phyloP scores from a whole-genome alignment of 2,888 invertebrate species.

The Sesamia inferens region DNA sequence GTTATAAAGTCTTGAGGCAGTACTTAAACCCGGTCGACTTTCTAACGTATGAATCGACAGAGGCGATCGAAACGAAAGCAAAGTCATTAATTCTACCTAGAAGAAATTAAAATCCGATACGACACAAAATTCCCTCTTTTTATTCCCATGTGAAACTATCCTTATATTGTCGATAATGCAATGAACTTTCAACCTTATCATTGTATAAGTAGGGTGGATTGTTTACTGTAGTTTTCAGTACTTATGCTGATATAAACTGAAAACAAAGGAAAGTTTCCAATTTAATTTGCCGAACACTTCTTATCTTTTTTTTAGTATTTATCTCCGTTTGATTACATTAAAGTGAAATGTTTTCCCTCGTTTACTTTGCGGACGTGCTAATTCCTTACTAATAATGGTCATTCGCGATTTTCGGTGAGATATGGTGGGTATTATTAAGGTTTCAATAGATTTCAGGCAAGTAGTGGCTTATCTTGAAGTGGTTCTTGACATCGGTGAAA shows the following conservation, averaged over 20 bases:
- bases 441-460: background rate
- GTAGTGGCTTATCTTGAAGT: background rate
- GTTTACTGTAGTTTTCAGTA: constrained; percentile 29
- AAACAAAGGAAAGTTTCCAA: constrained; percentile 81
- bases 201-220: constrained; percentile 13
- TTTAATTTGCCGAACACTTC: constrained; percentile 88
- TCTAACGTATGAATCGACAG: constrained; percentile 80
- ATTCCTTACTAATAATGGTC: constrained; percentile 49
- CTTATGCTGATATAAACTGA: constrained; percentile 60
- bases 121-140: constrained; percentile 85
- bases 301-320: constrained; percentile 85
- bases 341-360: constrained; percentile 77
- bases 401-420: constrained; percentile 24
- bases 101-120: constrained; percentile 90
- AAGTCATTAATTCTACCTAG: constrained; percentile 87
- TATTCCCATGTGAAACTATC: constrained; percentile 67
- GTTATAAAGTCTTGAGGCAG: constrained; percentile 59
- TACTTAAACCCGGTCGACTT: constrained; percentile 74
- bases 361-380: constrained; percentile 63
- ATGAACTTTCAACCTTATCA: constrained; percentile 58
- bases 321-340: constrained; percentile 87
- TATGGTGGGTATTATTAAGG: background rate
- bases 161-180: constrained; percentile 43
- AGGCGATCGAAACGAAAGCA: constrained; percentile 77
- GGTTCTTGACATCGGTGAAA: background rate